A percentile compares a stretch with the other conserved stretches of the same genome.
Evolutionary conservation across 2,888 invertebrate species (phyloP).

Genomic region (Chymomyza procnemis): DNA sequence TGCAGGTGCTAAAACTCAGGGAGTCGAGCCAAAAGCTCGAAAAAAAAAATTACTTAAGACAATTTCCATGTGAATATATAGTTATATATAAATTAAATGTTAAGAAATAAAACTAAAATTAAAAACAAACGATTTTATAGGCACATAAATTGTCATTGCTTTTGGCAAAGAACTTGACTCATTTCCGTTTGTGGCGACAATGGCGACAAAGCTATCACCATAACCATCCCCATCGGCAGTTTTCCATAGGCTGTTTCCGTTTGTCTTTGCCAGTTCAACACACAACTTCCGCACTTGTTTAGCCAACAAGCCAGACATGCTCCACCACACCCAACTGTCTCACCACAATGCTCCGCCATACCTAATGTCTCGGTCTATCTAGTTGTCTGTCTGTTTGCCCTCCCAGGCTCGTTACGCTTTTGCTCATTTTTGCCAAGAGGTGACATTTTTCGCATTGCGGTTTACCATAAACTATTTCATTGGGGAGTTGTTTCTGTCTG

Average conservation of each 20-base stretch:
- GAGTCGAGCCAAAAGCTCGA: conserved; percentile 17
- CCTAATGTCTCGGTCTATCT: conserved; percentile 23
- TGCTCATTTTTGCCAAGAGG: conserved; percentile 72
- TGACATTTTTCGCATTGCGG: conserved; percentile 79
- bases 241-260: conserved; percentile 66
- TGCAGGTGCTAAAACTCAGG: conserved; percentile 40
- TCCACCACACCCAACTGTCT: background rate
- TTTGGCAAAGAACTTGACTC: conserved; percentile 52
- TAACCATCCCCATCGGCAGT: conserved; percentile 31
- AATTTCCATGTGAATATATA: background rate
- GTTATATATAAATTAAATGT: background rate
- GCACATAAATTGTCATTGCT: background rate
- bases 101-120: background rate
- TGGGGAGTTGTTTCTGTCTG: conserved; percentile 60
- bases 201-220: conserved; percentile 37
- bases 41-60: conserved; percentile 27
- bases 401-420: conserved; percentile 32
- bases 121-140: background rate
- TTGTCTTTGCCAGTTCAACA: conserved; percentile 49
- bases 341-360: background rate
- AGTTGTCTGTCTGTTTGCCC: conserved; percentile 22
- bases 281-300: conserved; percentile 64
- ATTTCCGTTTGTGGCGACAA: conserved; percentile 69
- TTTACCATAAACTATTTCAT: conserved; percentile 77
- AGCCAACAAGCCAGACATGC: conserved; percentile 25